These are phyloP conservation scores for Apamea crenata DNA, from an alignment of 2,888 invertebrate genomes.

Conservation along the genomic window DNA sequence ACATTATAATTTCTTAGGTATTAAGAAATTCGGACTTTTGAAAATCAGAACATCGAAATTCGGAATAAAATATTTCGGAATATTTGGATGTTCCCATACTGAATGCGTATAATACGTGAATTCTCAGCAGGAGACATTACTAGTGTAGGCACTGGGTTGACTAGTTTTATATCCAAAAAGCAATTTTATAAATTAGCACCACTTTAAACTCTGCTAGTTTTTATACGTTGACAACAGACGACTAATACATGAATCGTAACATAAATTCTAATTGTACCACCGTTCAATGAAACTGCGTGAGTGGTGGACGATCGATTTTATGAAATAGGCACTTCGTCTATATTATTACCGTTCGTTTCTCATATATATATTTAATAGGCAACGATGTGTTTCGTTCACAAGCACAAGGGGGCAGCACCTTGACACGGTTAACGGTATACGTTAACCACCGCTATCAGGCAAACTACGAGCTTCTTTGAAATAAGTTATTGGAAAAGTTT, in stretches of 20 bases:
- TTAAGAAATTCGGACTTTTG: no score
- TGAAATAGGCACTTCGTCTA: conserved; percentile 46
- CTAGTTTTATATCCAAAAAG: conserved; percentile 31
- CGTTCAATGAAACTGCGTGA: conserved; percentile 60
- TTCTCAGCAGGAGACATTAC: conserved; percentile 3
- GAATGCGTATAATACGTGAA: conserved; percentile 16
- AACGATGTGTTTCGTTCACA: conserved; percentile 30
- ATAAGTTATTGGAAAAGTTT: neutral
- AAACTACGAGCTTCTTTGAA: neutral
- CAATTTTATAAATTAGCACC: conserved; percentile 46
- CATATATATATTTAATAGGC: conserved; percentile 43
- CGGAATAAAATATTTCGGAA: no score
- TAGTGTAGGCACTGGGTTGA: neutral
- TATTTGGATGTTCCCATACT: no score
- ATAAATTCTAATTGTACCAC: conserved; percentile 68
- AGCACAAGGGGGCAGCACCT: conserved; percentile 31
- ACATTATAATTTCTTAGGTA: no score
- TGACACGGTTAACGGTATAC: conserved; percentile 26
- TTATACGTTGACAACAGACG: conserved; percentile 58
- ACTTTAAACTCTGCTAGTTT: conserved; percentile 54
- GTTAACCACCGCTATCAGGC: neutral
- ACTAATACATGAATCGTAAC: conserved; percentile 57
- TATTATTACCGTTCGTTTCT: conserved; percentile 36
- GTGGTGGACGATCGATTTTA: conserved; percentile 65
- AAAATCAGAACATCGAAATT: no score